Evolutionary conservation across 2,888 invertebrate species (phyloP).

Genomic region (Ormyrus pomaceus): DNA sequence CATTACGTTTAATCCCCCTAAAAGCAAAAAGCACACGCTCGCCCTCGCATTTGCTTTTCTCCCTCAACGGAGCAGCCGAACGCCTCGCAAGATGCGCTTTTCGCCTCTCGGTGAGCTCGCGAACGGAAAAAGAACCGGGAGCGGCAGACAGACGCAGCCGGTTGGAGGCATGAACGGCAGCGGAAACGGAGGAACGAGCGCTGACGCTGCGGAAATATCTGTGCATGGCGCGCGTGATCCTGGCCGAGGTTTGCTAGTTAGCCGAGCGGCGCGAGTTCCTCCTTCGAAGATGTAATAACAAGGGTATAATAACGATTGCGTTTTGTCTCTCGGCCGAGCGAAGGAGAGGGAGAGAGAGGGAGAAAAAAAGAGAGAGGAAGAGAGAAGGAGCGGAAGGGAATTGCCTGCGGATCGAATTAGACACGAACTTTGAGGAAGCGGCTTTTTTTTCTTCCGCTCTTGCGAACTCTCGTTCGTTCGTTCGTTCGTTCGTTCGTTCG

Average conservation of each 20-base stretch:
- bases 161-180: neutral
- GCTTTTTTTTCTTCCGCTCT: neutral
- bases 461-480: neutral
- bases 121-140: too few relatives aligned
- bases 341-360: neutral
- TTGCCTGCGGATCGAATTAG: conserved; percentile 12
- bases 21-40: too few relatives aligned
- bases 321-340: conserved; percentile 11
- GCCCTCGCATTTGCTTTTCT: too few relatives aligned
- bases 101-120: too few relatives aligned
- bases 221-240: conserved; percentile 45
- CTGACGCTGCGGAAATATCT: conserved; percentile 50
- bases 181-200: conserved; percentile 33
- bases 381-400: neutral
- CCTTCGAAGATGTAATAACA: conserved; percentile 42
- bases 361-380: neutral
- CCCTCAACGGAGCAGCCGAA: too few relatives aligned
- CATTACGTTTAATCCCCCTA: too few relatives aligned
- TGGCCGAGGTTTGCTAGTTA: conserved; percentile 45
- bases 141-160: neutral
- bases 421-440: conserved; percentile 24
- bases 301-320: conserved; percentile 40
- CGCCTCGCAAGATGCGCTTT: too few relatives aligned
- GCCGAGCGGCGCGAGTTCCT: conserved; percentile 8
- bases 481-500: too few relatives aligned